Evolutionary conservation across 2,113 vertebrate genomes (phyloP).

Genomic region (Porphyrio hochstetteri): DNA sequence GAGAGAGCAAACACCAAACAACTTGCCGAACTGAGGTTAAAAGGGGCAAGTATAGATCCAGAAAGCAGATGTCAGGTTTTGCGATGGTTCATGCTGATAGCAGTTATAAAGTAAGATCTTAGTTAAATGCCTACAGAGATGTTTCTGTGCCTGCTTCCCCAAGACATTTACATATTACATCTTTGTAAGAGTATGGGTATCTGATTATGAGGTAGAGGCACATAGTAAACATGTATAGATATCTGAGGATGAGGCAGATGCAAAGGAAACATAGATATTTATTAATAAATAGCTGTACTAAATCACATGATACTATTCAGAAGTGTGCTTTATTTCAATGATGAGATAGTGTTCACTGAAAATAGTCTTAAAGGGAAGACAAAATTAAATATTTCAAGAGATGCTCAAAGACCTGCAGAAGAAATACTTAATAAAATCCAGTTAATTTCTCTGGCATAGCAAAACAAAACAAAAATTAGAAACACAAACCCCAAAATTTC

Average conservation of each 20-base stretch:
- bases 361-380: background rate
- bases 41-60: background rate
- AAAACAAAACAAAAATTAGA: background rate
- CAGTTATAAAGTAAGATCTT: background rate
- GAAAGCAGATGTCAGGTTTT: background rate
- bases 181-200: background rate
- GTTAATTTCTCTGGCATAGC: background rate
- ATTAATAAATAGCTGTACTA: background rate
- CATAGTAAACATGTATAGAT: background rate
- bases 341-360: background rate
- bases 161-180: background rate
- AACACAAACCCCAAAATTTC: background rate
- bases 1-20: background rate
- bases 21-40: background rate
- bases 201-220: background rate
- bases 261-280: background rate
- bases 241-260: background rate
- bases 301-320: background rate
- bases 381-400: background rate
- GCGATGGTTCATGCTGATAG: background rate
- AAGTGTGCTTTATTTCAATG: background rate
- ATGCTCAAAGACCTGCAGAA: background rate
- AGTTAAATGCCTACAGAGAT: background rate
- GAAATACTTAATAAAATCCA: background rate
- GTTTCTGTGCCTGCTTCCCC: background rate